Evolutionary conservation across 2,888 invertebrate genomes (phyloP), one percentile per base, ranked within the genome.

Genomic region (Cantharis nigra): DNA sequence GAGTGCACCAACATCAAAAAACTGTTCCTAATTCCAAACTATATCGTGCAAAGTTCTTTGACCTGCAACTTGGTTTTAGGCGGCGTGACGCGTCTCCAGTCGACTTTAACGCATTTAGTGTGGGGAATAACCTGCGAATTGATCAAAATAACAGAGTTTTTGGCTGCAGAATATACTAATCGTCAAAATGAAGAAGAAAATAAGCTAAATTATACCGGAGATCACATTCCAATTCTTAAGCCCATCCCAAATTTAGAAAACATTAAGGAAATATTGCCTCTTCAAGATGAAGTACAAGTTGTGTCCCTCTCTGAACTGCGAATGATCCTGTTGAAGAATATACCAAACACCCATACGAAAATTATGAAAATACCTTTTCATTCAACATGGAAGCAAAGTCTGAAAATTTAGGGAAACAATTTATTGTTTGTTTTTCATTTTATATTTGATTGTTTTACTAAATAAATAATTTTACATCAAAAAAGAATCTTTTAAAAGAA

Each of bases 91-190:
- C 85, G 93, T 82, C 90, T 95, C 16, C 87, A 87, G 81, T 85
- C 85, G 69, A 93, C 93, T 16, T 89, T 96, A 18, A 92, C 92
- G n/a, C 93, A 94, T 83, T 93, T 96, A 81, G 94, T 95, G 81
- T 95, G 96, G 94, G 96, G 95, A 72, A 93, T 96, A 9, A 96
- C 96, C 18, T 91, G 94, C 77, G 96, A 96, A 87, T 89, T 96
- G 84, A 90, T 96, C 65, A 91, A 95, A 78, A 95, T 95, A 3
- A 96, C 96, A 0, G 95, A 95, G 87, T 89, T 96, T 79, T 95
- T 95, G 88, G 94, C 95, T 73, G 94, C 95, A 89, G 95, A 95
- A 88, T 94, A 92, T 83, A 92, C 91, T 82, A 90, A 91, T 76
- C 85, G 86, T 5, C 85, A 86, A 71, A 85, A 85, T 26, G 83